A percentile compares a stretch with the other conserved stretches of the same genome.
Conservation (phyloP, 2,113 vertebrate genomes). For the Cygnus buccinator region DNA sequence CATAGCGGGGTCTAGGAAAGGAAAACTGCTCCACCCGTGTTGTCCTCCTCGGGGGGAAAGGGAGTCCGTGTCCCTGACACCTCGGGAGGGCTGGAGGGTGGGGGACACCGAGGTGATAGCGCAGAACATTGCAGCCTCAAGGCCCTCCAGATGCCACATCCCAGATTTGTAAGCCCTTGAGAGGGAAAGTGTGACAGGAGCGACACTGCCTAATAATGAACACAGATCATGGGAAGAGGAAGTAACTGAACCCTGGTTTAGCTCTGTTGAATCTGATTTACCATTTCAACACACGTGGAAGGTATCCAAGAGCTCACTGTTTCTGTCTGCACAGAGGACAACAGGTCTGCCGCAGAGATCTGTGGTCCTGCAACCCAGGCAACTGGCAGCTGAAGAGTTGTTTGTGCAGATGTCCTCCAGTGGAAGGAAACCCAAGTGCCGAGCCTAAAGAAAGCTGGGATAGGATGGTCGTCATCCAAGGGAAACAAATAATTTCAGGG, state of each 20-base stretch:
- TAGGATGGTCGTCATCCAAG: neutral
- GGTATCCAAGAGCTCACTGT: neutral
- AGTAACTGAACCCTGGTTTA: neutral
- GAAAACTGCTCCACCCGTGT: accelerated
- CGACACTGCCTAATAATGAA: neutral
- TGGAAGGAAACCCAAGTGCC: neutral
- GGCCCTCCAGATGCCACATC: neutral
- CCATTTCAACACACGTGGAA: neutral
- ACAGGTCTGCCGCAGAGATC: neutral
- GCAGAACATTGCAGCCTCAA: neutral
- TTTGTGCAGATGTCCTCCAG: neutral
- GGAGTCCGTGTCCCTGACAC: neutral
- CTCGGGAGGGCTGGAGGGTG: neutral
- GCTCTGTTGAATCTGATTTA: neutral
- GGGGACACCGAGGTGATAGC: neutral
- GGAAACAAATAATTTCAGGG: neutral
- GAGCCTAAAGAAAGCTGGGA: neutral
- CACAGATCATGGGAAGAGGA: neutral
- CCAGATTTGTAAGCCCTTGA: neutral
- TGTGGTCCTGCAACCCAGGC: neutral
- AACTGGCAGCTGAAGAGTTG: neutral
- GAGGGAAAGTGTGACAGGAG: neutral
- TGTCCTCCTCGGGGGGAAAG: neutral
- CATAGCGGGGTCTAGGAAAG: neutral
- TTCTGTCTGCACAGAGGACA: neutral